Base-by-base conservation (phyloP, 1,140 invertebrate species). In the Maconellicoccus hirsutus region DNA sequence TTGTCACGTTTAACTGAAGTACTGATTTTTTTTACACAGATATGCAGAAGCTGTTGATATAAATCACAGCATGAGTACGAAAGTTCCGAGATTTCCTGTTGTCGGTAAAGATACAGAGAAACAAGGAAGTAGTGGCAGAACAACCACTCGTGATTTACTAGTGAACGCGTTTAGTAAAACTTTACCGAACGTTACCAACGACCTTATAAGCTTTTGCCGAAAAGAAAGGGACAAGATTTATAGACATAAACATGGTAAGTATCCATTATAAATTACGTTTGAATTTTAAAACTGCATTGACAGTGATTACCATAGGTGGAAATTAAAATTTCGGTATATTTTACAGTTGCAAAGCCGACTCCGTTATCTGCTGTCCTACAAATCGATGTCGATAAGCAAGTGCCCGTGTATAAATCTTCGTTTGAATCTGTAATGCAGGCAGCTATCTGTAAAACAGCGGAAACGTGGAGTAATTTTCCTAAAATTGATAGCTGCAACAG, bases 381-480 rank as follows among this genome's bases (percentile, higher is more conserved):
- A 4, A 25, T 16, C 4, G 61, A 66, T 66, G 25, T 22, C 4
- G 25, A 23, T 4, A 23, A 66, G 16, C 10, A 23, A 23, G 16
- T 66, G 3, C 61, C 61, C 10, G 25, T 26, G 2, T 66, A 66
- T 16, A 66, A 66, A 66, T 66, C 61, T 3, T 66, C 61, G 61
- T 66, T 66, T 22, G 61, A 66, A 25, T 25, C 22, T 22, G 61
- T 66, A 16, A 25, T 66, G 61, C 61, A 66, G 8, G 61, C 61
- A 14, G 61, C 61, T 25, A 66, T 66, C 25, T 66, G 22, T 10
- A 66, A 66, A 16, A 66, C 61, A 1, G 61, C 61, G 7, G 61
- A 66, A 66, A 66, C 61, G 61, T 66, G 61, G 61, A 25, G 22
- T 23, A 66, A 19, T 66, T 66, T 66, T 66, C 61, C 61, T 23